A percentile compares a stretch with the other conserved stretches of the same genome.
Evolutionary conservation across 2,113 vertebrate genomes (phyloP).

Genomic region (Ctenomys sociabilis): DNA sequence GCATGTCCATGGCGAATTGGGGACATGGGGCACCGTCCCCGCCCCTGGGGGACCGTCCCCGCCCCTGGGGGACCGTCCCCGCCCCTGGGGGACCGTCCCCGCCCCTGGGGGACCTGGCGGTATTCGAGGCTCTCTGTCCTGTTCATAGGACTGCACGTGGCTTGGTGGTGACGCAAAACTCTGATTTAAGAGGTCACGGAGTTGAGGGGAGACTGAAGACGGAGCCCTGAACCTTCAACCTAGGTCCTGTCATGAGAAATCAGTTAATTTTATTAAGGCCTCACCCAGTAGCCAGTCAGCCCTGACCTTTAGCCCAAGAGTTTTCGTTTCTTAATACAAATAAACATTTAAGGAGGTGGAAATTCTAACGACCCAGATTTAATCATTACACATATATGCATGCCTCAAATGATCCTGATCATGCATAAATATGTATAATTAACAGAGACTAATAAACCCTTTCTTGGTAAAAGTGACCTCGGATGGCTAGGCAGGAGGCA

Average conservation of each 20-base stretch:
- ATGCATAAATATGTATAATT: background rate
- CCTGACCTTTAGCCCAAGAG: conserved; percentile 45
- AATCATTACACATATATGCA: background rate
- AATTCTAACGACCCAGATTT: background rate
- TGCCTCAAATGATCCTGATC: background rate
- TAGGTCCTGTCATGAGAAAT: background rate
- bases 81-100: too few relatives aligned
- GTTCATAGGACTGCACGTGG: background rate
- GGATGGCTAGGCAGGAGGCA: background rate
- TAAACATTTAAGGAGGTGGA: background rate
- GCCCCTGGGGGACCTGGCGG: background rate
- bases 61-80: too few relatives aligned
- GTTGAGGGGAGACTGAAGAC: background rate
- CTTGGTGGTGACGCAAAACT: background rate
- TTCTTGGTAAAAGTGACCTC: background rate
- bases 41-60: too few relatives aligned
- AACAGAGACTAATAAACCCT: background rate
- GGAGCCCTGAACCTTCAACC: background rate
- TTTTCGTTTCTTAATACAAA: background rate
- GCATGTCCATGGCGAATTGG: fast-evolving
- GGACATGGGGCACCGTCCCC: too few relatives aligned
- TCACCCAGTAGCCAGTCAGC: background rate
- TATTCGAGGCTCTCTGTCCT: too few relatives aligned
- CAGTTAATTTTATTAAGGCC: background rate
- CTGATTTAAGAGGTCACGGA: background rate